Conservation (phyloP, 2,113 vertebrate genomes). For the Channa maculata region DNA sequence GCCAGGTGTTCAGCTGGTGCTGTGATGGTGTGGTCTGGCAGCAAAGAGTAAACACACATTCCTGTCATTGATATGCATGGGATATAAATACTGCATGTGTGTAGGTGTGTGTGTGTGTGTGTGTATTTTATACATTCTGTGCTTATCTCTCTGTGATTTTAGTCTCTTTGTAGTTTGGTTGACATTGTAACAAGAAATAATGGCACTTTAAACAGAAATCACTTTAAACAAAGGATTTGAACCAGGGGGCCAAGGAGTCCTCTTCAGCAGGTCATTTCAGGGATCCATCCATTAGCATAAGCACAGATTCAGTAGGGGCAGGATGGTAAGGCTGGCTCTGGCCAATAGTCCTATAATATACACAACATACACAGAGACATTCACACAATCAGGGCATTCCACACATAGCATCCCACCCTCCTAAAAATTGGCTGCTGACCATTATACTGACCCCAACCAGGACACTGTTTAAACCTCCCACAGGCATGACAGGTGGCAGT, state of each 20-base stretch:
- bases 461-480: slow-evolving; percentile 38
- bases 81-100: slow-evolving; percentile 3
- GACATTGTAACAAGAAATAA: no score
- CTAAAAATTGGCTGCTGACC: slow-evolving; percentile 34
- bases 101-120: background rate
- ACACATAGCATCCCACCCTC: slow-evolving; percentile 18
- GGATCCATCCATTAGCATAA: no score
- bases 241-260: no score
- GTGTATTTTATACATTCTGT: background rate
- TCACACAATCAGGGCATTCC: slow-evolving; percentile 18
- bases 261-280: no score
- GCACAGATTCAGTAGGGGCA: no score
- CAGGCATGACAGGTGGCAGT: slow-evolving; percentile 50
- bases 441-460: slow-evolving; percentile 13
- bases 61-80: slow-evolving; percentile 20
- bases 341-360: background rate
- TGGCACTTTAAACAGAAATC: no score
- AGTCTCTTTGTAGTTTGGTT: no score
- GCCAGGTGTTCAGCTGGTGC: slow-evolving; percentile 51
- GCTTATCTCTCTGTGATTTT: no score
- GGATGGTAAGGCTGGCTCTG: background rate
- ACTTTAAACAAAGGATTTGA: no score
- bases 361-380: background rate
- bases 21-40: slow-evolving; percentile 20
- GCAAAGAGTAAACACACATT: slow-evolving; percentile 56